Evolutionary conservation across 1,140 invertebrate genomes (phyloP).

Genomic region (Brachionus calyciflorus): DNA sequence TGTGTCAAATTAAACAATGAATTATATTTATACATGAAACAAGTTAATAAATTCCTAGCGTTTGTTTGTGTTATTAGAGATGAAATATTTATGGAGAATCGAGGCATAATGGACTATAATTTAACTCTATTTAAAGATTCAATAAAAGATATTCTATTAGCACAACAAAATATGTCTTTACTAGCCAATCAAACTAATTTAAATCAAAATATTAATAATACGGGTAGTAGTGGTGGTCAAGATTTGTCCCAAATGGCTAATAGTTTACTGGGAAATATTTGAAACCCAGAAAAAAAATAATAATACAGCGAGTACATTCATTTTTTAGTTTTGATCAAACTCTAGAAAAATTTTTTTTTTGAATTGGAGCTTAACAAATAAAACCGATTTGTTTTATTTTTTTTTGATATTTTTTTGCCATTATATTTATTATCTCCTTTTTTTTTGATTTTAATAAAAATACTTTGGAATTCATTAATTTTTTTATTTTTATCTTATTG

Average conservation of each 20-base stretch:
- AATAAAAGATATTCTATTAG: constrained; percentile 18
- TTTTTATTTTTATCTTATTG: too few species aligned
- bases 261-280: constrained; percentile 4
- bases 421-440: too few species aligned
- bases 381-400: too few species aligned
- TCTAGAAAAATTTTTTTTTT: too few species aligned
- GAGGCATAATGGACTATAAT: constrained; percentile 47
- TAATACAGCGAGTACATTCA: too few species aligned
- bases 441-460: too few species aligned
- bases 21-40: constrained; percentile 41
- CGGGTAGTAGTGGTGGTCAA: neutral
- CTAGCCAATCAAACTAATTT: neutral
- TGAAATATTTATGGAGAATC: constrained; percentile 43
- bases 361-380: too few species aligned
- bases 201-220: constrained; percentile 9
- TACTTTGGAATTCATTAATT: too few species aligned
- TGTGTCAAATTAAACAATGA: constrained; percentile 40
- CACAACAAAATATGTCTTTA: neutral
- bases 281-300: too few species aligned
- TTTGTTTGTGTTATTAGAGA: constrained; percentile 37
- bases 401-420: too few species aligned
- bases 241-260: neutral
- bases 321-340: too few species aligned
- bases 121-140: constrained; percentile 42
- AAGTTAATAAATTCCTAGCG: constrained; percentile 35